Conservation (phyloP, 37 sponge, comb jelly and placozoan species). For the Eunapius fragilis region DNA sequence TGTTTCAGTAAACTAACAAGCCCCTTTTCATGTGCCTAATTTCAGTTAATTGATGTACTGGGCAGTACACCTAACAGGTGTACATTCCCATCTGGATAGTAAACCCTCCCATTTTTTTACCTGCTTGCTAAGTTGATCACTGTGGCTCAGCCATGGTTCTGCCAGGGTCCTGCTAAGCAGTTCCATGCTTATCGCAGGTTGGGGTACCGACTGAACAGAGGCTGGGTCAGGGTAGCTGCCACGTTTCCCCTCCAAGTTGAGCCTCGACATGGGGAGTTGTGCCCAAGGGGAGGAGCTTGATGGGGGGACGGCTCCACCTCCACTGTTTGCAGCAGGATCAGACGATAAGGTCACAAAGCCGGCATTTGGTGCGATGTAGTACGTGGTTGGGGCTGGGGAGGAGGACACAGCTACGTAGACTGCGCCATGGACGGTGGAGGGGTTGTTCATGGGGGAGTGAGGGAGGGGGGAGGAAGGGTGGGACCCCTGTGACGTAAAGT, state of each 20-base stretch:
- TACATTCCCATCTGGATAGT: too few species aligned
- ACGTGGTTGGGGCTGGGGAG: background rate
- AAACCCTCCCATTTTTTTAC: background rate
- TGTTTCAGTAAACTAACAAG: background rate
- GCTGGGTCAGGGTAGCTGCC: slow-evolving; percentile 1
- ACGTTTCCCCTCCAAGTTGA: background rate
- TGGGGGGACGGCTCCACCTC: background rate
- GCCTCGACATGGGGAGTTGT: slow-evolving; percentile 29
- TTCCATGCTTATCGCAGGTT: background rate
- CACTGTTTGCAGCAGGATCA: background rate
- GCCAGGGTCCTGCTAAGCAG: slow-evolving; percentile 32
- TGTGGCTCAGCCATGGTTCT: background rate
- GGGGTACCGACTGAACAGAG: background rate
- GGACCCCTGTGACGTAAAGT: slow-evolving; percentile 12
- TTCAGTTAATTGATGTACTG: too few species aligned
- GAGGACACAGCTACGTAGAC: background rate
- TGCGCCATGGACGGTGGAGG: background rate
- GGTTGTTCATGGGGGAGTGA: slow-evolving; percentile 31
- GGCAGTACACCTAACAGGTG: too few species aligned
- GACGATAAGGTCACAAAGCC: background rate
- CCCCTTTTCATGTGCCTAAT: background rate
- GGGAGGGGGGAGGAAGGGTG: slow-evolving; percentile 36
- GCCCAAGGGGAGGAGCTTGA: background rate
- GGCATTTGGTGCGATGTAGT: background rate
- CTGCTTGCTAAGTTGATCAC: slow-evolving; percentile 18